Percentiles rank a stretch among this genome's conserved stretches.
These are phyloP conservation scores for Drosophila aldrichi DNA, from an alignment of 2,888 invertebrate species.

Conservation along the genomic window DNA sequence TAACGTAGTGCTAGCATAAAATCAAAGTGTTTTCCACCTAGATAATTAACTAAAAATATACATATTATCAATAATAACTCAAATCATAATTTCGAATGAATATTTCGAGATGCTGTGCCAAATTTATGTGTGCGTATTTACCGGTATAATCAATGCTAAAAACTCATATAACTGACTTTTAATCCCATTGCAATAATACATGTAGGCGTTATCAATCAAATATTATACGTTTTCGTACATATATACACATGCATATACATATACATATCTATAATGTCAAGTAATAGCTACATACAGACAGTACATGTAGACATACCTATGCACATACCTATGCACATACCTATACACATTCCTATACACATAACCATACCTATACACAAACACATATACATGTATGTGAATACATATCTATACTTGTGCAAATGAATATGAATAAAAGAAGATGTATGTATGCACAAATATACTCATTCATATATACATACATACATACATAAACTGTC, in stretches of 20 bases:
- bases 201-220: constrained; percentile 1
- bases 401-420: background rate
- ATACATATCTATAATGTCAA: background rate
- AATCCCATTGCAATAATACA: background rate
- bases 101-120: constrained; percentile 5
- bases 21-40: background rate
- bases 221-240: background rate
- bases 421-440: background rate
- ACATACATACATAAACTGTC: background rate
- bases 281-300: background rate
- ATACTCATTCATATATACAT: background rate
- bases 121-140: constrained; percentile 13
- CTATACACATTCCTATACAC: background rate
- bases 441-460: background rate
- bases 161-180: background rate
- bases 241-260: background rate
- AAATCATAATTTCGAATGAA: background rate
- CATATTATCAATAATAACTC: background rate
- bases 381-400: background rate
- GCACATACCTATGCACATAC: background rate
- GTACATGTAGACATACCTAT: background rate
- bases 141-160: constrained; percentile 31
- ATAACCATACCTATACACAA: background rate
- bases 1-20: background rate
- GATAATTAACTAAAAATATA: background rate